Conservation (phyloP, 2,888 invertebrate genomes). For the Timema cristinae region DNA sequence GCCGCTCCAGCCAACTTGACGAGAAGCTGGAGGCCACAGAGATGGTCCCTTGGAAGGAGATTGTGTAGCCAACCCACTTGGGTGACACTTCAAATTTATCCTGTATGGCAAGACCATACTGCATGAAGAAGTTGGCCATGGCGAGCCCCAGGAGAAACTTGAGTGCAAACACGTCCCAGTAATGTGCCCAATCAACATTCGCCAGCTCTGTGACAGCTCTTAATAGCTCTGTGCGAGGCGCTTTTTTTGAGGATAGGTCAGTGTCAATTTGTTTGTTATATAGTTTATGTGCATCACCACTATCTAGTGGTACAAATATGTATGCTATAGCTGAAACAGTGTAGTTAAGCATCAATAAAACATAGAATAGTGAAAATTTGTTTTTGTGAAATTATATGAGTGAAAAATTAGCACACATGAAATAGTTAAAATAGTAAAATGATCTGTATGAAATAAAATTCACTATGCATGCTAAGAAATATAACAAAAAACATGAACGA, state of each 20-base stretch:
- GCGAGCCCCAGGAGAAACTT: conserved; percentile 56
- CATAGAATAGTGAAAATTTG: too few relatives aligned
- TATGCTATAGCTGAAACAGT: too few relatives aligned
- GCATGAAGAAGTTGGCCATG: conserved; percentile 56
- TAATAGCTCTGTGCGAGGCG: conserved; percentile 37
- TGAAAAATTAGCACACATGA: too few relatives aligned
- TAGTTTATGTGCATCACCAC: too few relatives aligned
- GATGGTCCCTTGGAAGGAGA: conserved; percentile 55
- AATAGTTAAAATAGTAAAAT: too few relatives aligned
- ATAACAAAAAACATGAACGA: too few relatives aligned
- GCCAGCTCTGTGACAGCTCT: conserved; percentile 49
- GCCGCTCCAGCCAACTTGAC: conserved; percentile 50
- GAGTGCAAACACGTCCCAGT: conserved; percentile 56
- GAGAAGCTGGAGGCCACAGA: conserved; percentile 53
- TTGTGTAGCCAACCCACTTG: conserved; percentile 57
- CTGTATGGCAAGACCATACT: conserved; percentile 54
- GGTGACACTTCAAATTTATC: conserved; percentile 53
- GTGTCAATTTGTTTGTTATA: too few relatives aligned
- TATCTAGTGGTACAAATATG: too few relatives aligned
- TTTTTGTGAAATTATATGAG: too few relatives aligned
- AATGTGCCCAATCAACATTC: conserved; percentile 54
- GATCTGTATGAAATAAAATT: too few relatives aligned
- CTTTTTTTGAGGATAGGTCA: conserved; percentile 11
- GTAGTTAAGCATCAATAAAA: too few relatives aligned
- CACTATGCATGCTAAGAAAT: too few relatives aligned